phyloP scores from a whole-genome alignment of 2,113 vertebrate species.

The Hippocampus barbouri region DNA sequence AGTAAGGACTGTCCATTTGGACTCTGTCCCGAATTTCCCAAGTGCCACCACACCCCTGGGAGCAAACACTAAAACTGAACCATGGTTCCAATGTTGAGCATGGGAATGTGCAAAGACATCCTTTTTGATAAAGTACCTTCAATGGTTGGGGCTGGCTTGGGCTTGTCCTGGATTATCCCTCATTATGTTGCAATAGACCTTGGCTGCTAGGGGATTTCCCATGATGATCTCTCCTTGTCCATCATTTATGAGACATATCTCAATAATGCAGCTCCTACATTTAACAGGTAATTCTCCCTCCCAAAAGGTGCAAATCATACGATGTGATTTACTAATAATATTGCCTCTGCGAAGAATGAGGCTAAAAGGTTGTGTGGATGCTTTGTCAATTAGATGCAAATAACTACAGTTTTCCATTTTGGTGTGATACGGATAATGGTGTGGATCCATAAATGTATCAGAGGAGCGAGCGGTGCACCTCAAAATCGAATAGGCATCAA shows the following conservation, averaged over 20 bases:
- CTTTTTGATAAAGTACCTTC: neutral
- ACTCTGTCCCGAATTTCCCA: no score
- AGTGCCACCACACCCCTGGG: no score
- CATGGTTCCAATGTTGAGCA: neutral
- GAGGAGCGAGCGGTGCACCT: neutral
- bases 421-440: neutral
- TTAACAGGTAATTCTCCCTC: neutral
- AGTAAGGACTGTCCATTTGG: no score
- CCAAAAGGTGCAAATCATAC: neutral
- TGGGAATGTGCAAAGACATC: neutral
- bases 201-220: neutral
- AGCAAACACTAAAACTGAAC: neutral
- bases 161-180: slow-evolving; percentile 1
- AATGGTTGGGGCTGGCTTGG: neutral
- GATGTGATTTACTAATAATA: neutral
- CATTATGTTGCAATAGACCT: neutral
- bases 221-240: neutral
- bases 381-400: neutral
- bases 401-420: neutral
- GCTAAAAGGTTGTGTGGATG: neutral
- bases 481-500: neutral
- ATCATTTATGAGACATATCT: neutral
- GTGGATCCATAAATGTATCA: neutral
- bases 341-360: neutral
- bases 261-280: neutral